Evolutionary conservation across 2,888 invertebrate species (phyloP).

Genomic region (Ormyrus thymus): DNA sequence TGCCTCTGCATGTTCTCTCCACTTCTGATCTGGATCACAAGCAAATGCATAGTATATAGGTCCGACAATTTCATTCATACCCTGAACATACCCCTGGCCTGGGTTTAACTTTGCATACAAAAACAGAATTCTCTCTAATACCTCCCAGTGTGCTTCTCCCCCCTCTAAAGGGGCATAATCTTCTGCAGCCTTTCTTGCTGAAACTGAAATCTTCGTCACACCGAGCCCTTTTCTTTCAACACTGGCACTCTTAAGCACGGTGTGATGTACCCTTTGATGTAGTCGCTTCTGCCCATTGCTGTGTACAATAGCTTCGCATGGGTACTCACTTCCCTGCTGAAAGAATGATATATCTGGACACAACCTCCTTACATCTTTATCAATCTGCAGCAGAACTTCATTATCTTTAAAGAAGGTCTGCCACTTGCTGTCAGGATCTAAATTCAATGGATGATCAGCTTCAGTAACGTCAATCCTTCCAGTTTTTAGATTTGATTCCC

Average conservation of each 20-base stretch:
- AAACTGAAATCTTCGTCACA: slow-evolving; percentile 87
- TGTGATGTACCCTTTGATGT: slow-evolving; percentile 91
- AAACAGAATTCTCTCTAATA: slow-evolving; percentile 96
- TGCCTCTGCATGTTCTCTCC: slow-evolving; percentile 94
- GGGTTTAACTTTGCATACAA: slow-evolving; percentile 98
- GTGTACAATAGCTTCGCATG: slow-evolving; percentile 87
- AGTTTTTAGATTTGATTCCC: slow-evolving; percentile 78
- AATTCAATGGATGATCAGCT: slow-evolving; percentile 93
- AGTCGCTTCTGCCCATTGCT: slow-evolving; percentile 89
- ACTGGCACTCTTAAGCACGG: slow-evolving; percentile 89
- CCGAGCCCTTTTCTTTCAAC: slow-evolving; percentile 92
- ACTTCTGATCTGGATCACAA: slow-evolving; percentile 87
- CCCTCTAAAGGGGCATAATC: slow-evolving; percentile 93
- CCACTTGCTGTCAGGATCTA: slow-evolving; percentile 98
- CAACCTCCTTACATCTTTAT: slow-evolving; percentile 94
- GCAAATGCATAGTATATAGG: slow-evolving; percentile 99
- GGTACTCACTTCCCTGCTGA: slow-evolving; percentile 94
- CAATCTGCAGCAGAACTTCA: slow-evolving; percentile 97
- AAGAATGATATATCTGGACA: slow-evolving; percentile 99
- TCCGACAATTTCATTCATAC: slow-evolving; percentile 99
- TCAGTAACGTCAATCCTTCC: slow-evolving; percentile 78
- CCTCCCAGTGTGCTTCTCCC: slow-evolving; percentile 98
- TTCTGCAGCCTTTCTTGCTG: slow-evolving; percentile 85
- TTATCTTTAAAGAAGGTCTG: slow-evolving; percentile 97
- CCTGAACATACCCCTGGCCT: slow-evolving; percentile 96